These are phyloP conservation scores for Junonia oenone DNA, from an alignment of 2,888 invertebrate species.

Conservation along the genomic window DNA sequence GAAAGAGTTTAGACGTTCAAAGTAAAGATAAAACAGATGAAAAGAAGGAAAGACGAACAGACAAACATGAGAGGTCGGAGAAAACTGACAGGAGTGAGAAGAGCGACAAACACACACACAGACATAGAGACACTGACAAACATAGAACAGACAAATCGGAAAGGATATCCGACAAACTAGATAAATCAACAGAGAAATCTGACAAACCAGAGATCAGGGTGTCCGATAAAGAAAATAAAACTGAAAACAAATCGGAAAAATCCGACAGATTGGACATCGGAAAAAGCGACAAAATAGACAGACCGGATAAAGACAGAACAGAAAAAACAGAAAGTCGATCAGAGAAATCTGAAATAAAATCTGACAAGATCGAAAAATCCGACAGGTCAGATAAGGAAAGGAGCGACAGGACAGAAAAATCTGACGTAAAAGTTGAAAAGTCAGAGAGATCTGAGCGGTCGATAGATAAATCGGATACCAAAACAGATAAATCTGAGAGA, in stretches of 20 bases:
- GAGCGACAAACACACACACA: constrained; percentile 33
- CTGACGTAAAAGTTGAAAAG: constrained; percentile 27
- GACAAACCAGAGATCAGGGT: constrained; percentile 29
- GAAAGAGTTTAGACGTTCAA: constrained; percentile 57
- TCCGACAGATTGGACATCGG: constrained; percentile 18
- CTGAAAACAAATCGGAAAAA: constrained; percentile 23
- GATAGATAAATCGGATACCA: constrained; percentile 16
- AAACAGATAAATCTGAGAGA: constrained; percentile 25
- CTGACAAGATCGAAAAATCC: constrained; percentile 13
- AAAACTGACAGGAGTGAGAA: constrained; percentile 28
- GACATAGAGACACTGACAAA: constrained; percentile 45
- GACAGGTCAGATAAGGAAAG: constrained; percentile 29
- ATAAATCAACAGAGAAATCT: constrained; percentile 27
- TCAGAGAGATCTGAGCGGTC: constrained; percentile 24
- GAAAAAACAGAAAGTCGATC: background rate
- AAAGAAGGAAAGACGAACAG: constrained; percentile 42
- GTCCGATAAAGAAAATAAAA: constrained; percentile 26
- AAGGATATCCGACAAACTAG: constrained; percentile 27
- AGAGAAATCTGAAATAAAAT: constrained; percentile 21
- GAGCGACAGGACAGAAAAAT: constrained; percentile 25
- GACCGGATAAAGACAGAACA: constrained; percentile 38
- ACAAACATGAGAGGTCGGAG: constrained; percentile 35
- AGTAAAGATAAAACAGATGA: constrained; percentile 50
- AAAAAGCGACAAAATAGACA: constrained; percentile 26
- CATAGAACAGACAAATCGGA: constrained; percentile 26